These are phyloP conservation scores for Setipinna tenuifilis DNA, from an alignment of 2,797 vertebrate genomes.

Conservation along the genomic window DNA sequence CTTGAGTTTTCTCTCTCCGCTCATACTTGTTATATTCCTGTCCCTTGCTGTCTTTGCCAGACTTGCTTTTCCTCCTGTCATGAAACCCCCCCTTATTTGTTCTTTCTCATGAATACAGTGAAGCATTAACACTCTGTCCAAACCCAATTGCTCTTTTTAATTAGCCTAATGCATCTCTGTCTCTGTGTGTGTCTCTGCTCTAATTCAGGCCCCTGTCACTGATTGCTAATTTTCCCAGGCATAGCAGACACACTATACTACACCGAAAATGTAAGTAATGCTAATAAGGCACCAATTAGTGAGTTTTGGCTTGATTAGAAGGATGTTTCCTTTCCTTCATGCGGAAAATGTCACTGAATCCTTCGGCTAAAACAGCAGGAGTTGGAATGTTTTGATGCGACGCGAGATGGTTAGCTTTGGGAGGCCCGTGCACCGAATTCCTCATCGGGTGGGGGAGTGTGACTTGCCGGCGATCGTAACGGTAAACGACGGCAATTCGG, in stretches of 20 bases:
- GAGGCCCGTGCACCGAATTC: background rate
- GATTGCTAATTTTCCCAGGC: constrained; percentile 26
- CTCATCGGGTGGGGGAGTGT: background rate
- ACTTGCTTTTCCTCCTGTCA: background rate
- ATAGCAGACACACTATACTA: constrained; percentile 20
- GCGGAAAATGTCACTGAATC: background rate
- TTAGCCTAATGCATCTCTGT: constrained; percentile 39
- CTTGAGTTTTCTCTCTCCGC: background rate
- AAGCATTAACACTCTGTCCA: constrained; percentile 19
- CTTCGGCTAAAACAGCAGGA: constrained; percentile 9
- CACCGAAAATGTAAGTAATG: constrained; percentile 42
- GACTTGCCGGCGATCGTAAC: background rate
- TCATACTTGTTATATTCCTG: background rate
- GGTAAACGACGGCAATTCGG: background rate
- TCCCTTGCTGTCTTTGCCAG: background rate
- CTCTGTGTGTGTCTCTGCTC: background rate
- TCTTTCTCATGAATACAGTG: constrained; percentile 9
- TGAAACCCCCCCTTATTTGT: background rate
- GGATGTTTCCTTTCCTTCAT: background rate
- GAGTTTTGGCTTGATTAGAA: constrained; percentile 32
- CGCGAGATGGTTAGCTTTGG: background rate
- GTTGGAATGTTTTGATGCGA: constrained; percentile 1
- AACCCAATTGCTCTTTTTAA: constrained; percentile 52
- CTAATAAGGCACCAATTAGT: constrained; percentile 47
- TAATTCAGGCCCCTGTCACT: background rate